Conservation (phyloP, 2,113 vertebrate genomes). For the Lepisosteus osseus region DNA sequence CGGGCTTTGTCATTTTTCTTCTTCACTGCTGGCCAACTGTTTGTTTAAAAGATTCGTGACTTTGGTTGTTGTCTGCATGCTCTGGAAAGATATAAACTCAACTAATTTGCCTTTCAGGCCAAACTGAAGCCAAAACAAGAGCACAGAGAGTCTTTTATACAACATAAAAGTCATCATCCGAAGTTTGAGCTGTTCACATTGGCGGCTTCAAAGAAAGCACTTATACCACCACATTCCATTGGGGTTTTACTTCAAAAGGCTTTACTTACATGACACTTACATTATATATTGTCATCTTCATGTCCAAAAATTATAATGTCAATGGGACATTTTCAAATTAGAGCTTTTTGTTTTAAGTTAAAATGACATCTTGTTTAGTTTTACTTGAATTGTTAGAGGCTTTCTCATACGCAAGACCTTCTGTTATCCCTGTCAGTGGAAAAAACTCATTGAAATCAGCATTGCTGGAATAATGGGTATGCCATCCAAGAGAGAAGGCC, state of each 20-base stretch:
- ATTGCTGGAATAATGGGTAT: too few species aligned
- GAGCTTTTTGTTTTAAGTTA: too few species aligned
- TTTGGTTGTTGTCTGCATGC: background rate
- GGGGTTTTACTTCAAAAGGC: conserved; percentile 4
- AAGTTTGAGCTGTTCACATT: conserved; percentile 6
- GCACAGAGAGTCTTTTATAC: conserved; percentile 19
- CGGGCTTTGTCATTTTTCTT: too few species aligned
- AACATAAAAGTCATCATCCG: conserved; percentile 16
- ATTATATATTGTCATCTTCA: background rate
- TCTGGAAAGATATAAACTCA: background rate
- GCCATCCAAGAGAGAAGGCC: too few species aligned
- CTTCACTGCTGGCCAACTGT: too few species aligned
- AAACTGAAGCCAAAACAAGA: conserved; percentile 16
- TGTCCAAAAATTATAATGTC: background rate
- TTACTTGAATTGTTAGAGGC: too few species aligned
- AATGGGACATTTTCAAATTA: conserved; percentile 9
- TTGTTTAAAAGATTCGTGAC: too few species aligned
- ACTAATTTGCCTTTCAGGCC: conserved; percentile 14
- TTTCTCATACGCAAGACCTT: too few species aligned
- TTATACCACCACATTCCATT: conserved; percentile 15
- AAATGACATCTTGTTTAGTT: too few species aligned
- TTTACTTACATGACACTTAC: background rate
- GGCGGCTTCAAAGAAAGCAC: conserved; percentile 14
- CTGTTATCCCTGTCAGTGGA: too few species aligned
- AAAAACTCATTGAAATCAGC: too few species aligned